A percentile compares a stretch with the other conserved stretches of the same genome.
Evolutionary conservation across 2,113 vertebrate species (phyloP).

Genomic region (Polypterus bichir): DNA sequence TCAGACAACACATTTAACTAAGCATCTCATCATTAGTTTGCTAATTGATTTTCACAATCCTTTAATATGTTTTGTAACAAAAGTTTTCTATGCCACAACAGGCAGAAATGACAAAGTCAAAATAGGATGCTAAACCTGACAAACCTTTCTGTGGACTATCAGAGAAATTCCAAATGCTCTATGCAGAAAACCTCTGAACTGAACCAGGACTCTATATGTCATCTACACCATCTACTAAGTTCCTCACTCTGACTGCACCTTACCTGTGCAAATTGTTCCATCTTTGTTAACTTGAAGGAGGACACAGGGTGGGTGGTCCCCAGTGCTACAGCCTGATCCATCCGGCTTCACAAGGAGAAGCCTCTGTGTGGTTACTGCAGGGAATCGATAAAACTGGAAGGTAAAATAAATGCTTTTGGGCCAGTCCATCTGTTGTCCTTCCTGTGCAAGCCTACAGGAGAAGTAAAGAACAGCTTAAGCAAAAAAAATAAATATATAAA

Average conservation of each 20-base stretch:
- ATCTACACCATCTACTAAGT: not conserved
- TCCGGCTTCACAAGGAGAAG: constrained; percentile 54
- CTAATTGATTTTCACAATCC: no score
- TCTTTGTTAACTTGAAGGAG: constrained; percentile 50
- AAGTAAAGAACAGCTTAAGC: not conserved
- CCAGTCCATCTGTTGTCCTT: constrained; percentile 31
- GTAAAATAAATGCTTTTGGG: constrained; percentile 70
- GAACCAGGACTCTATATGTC: no score
- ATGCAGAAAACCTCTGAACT: no score
- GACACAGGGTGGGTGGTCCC: constrained; percentile 33
- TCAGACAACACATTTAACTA: no score
- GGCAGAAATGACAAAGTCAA: no score
- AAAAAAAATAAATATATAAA: constrained; percentile 11
- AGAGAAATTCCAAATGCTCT: no score
- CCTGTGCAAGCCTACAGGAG: constrained; percentile 42
- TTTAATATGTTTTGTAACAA: no score
- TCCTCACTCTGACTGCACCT: constrained; percentile 19
- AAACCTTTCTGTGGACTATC: no score
- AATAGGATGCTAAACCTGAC: no score
- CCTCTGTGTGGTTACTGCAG: constrained; percentile 54
- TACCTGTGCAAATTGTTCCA: constrained; percentile 45
- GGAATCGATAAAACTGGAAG: constrained; percentile 92
- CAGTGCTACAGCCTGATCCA: accelerated
- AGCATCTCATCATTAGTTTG: no score
- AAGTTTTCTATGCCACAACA: no score